phyloP scores from a whole-genome alignment of 1,140 invertebrate species.

The Cydia splendana region DNA sequence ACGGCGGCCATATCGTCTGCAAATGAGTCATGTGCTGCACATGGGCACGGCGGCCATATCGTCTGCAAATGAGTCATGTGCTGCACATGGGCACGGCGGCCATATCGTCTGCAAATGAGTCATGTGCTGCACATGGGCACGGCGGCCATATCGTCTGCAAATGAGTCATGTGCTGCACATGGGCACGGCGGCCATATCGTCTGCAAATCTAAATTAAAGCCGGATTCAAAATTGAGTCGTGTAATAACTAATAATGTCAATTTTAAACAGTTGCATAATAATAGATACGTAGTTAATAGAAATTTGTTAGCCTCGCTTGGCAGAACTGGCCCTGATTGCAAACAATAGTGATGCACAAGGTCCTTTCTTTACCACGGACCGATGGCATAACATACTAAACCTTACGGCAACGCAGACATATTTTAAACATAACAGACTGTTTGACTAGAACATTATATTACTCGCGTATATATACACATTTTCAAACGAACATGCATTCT shows the following conservation, averaged over 20 bases:
- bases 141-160: too few species aligned
- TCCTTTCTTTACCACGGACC: not conserved
- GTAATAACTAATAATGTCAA: not conserved
- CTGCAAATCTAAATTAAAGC: conserved; percentile 1
- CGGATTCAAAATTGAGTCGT: not conserved
- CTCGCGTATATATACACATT: not conserved
- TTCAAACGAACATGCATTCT: too few species aligned
- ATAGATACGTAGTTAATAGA: not conserved
- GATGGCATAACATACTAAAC: not conserved
- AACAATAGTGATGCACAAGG: not conserved
- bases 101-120: conserved; percentile 9
- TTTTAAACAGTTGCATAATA: not conserved
- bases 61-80: too few species aligned
- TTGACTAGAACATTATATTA: not conserved
- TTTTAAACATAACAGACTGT: not conserved
- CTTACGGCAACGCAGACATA: not conserved
- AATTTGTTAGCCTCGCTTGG: not conserved
- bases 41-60: conserved; percentile 11
- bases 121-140: not conserved
- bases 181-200: conserved; percentile 6
- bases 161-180: conserved; percentile 1
- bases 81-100: conserved; percentile 5
- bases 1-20: too few species aligned
- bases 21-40: too few species aligned
- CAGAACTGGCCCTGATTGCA: not conserved